Base-by-base conservation (phyloP, 2,888 invertebrate species). In the Thereva unica region DNA sequence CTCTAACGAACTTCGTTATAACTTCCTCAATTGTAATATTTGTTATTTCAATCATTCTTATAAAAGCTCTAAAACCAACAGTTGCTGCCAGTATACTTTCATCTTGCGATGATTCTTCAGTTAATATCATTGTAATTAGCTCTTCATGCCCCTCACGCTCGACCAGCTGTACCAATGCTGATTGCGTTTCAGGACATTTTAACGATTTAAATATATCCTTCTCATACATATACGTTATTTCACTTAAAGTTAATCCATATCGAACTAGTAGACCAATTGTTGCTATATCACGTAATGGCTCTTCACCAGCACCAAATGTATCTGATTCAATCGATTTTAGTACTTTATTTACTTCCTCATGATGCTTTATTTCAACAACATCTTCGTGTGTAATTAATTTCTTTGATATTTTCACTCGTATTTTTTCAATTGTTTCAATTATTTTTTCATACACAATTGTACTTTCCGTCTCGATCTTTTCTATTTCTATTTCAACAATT, bases 11-110 rank as follows among this genome's bases (percentile, higher is more conserved):
- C 74, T 90, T 88, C 3, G 89, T 87, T 71, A 93, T 90, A 34
- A 93, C 89, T 80, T 92, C 92, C 79, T 93, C 93, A 34, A 93
- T 90, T 1, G 91, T 89, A 59, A 88, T 87, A 75, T 92, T 89
- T 75, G 89, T 88, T 67, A 89, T 83, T 76, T 92, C 91, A 6
- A 93, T 88, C 91, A 93, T 92, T 75, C 88, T 88, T 82, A 93
- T 88, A 78, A 93, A 91, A 5, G 93, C 93, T 71, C 89, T 86
- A 80, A 93, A 93, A 8, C 93, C 93, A 59, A 91, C 90, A 61
- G 91, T 91, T 0, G 91, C 89, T 4, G 91, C 92, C 34, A 91
- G 84, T 34, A 88, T 82, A 66, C 88, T 87, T 77, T 92, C 92
- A 76, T 91, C 91, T 61, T 89, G 86, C 1, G 89, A 85, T 0